Evolutionary conservation across 2,888 invertebrate species (phyloP).

Genomic region (Leptopilina drosophilae): DNA sequence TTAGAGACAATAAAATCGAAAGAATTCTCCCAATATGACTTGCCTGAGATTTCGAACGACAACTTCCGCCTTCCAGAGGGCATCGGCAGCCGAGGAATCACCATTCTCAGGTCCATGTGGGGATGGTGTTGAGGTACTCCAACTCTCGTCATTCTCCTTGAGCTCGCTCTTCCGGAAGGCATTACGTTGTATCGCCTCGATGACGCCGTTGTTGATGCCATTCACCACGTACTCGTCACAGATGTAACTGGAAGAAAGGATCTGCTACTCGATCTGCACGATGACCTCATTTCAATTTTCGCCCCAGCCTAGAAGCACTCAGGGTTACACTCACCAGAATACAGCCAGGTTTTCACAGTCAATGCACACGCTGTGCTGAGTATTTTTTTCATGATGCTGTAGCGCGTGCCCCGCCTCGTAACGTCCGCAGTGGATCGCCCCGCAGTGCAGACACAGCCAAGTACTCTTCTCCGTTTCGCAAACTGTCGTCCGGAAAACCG

Average conservation of each 20-base stretch:
- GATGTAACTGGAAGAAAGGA: constrained; percentile 81
- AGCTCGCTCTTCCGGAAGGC: constrained; percentile 71
- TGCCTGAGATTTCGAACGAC: constrained; percentile 79
- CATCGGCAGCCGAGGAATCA: constrained; percentile 74
- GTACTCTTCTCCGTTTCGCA: constrained; percentile 83
- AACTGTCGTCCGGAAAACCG: constrained; percentile 75
- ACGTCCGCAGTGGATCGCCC: constrained; percentile 86
- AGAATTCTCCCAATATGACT: neutral
- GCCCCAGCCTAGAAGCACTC: constrained; percentile 37
- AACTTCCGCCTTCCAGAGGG: constrained; percentile 77
- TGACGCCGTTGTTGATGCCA: constrained; percentile 80
- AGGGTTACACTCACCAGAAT: constrained; percentile 82
- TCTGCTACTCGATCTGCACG: constrained; percentile 39
- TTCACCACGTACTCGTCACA: constrained; percentile 90
- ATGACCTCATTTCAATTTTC: constrained; percentile 40
- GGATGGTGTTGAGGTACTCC: constrained; percentile 69
- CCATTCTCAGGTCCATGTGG: constrained; percentile 66
- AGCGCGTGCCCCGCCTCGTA: constrained; percentile 88
- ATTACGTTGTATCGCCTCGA: constrained; percentile 80
- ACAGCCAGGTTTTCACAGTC: constrained; percentile 86
- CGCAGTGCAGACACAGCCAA: constrained; percentile 89
- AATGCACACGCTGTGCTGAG: constrained; percentile 85
- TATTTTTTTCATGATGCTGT: constrained; percentile 82
- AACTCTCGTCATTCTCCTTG: constrained; percentile 72
- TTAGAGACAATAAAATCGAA: no score